These are phyloP conservation scores for Tachina lurida DNA, from an alignment of 2,888 invertebrate species.

Conservation along the genomic window DNA sequence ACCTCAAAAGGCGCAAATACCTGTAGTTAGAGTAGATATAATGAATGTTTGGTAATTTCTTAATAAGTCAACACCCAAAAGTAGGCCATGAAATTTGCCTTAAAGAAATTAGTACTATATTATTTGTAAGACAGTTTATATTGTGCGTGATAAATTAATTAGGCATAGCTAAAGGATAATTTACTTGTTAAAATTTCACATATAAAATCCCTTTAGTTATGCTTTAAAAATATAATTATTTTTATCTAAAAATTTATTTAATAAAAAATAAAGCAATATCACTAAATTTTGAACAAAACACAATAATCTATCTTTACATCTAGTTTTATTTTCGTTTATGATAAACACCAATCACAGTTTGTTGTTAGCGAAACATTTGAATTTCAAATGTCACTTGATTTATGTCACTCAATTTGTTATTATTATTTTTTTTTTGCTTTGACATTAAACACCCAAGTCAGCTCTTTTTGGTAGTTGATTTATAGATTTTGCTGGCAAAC, in stretches of 20 bases:
- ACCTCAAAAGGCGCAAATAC: background rate
- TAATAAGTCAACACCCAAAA: constrained; percentile 12
- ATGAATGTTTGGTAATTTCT: background rate
- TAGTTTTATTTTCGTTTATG: too few relatives aligned
- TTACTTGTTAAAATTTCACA: background rate
- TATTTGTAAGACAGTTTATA: background rate
- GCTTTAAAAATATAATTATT: background rate
- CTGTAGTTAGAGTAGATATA: background rate
- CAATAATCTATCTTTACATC: too few relatives aligned
- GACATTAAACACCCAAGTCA: constrained; percentile 8
- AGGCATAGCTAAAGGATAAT: background rate
- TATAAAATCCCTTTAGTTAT: too few relatives aligned
- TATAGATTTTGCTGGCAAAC: constrained; percentile 8
- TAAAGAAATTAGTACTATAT: background rate
- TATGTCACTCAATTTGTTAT: constrained; percentile 29
- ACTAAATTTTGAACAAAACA: too few relatives aligned
- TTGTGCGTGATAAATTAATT: too few relatives aligned
- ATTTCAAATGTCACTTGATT: constrained; percentile 38
- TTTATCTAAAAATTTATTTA: background rate
- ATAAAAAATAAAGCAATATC: background rate
- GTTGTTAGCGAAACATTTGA: background rate
- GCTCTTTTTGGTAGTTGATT: constrained; percentile 32
- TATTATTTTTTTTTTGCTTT: background rate
- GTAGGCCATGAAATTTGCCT: background rate
- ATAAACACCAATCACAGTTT: background rate